Percentiles rank a stretch among this genome's conserved stretches.
Conservation (phyloP, 2,888 invertebrate genomes). For the Lasiommata megera region DNA sequence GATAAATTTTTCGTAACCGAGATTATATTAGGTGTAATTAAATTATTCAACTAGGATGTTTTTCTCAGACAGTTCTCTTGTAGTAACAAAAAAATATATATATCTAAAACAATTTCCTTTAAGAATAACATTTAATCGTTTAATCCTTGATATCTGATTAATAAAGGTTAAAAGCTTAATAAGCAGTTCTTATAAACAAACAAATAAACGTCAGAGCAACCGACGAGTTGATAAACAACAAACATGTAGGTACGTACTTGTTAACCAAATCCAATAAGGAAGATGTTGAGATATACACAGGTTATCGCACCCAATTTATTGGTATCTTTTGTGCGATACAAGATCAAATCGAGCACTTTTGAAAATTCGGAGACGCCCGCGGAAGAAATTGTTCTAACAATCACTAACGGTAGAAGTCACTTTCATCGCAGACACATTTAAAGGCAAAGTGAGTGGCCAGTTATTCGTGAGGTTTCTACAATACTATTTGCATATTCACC, state of each 20-base stretch:
- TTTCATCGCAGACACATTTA: conserved; percentile 79
- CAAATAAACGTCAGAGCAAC: conserved; percentile 49
- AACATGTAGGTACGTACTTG: not conserved
- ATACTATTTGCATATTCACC: conserved; percentile 81
- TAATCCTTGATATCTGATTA: not conserved
- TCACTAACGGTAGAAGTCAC: conserved; percentile 77
- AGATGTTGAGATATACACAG: not conserved
- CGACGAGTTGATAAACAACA: conserved; percentile 56
- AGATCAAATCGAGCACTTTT: conserved; percentile 17
- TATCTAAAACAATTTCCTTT: not conserved
- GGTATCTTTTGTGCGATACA: not conserved
- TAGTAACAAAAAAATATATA: not conserved
- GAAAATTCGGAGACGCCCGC: conserved; percentile 54
- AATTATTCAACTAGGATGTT: not conserved
- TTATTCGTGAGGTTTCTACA: conserved; percentile 81
- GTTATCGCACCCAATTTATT: conserved; percentile 33
- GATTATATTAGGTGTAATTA: not conserved
- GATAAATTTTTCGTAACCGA: not conserved
- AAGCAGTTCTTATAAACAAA: conserved; percentile 49
- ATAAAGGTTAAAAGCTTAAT: not conserved
- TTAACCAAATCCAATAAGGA: not conserved
- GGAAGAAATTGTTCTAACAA: conserved; percentile 72
- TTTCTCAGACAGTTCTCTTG: not conserved
- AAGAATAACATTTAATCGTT: too few species aligned
- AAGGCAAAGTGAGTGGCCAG: conserved; percentile 79